Evolutionary conservation across 1,140 invertebrate genomes (phyloP).

Genomic region (Leptinotarsa lineolata): DNA sequence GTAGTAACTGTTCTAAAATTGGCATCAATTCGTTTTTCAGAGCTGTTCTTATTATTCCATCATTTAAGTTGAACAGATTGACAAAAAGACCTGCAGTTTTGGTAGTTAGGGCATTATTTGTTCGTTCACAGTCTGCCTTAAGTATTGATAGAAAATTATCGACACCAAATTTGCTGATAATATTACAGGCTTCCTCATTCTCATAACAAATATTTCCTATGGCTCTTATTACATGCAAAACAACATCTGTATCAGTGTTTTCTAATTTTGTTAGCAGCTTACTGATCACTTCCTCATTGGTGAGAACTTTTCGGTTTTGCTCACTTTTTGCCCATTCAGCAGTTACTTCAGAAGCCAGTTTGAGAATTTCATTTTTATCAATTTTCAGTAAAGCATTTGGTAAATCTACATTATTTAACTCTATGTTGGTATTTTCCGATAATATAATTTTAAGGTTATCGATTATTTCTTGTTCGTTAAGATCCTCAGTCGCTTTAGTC

Average conservation of each 20-base stretch:
- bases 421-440: conserved; percentile 27
- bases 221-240: conserved; percentile 77
- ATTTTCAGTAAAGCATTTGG: conserved; percentile 37
- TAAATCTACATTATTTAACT: conserved; percentile 35
- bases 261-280: conserved; percentile 62
- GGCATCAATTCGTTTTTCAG: conserved; percentile 71
- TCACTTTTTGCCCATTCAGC: conserved; percentile 75
- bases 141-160: conserved; percentile 59
- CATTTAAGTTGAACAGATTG: conserved; percentile 78
- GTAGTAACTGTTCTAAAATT: conserved; percentile 60
- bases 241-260: conserved; percentile 56
- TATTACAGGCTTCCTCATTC: conserved; percentile 72
- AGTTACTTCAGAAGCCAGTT: conserved; percentile 64
- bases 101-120: conserved; percentile 35
- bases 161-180: conserved; percentile 66
- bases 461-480: conserved; percentile 35
- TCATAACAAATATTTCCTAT: conserved; percentile 88
- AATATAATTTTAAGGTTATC: conserved; percentile 35
- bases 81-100: conserved; percentile 69
- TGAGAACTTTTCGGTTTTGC: conserved; percentile 68
- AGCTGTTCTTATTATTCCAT: conserved; percentile 67
- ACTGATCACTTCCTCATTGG: conserved; percentile 63
- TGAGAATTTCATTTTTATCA: conserved; percentile 34
- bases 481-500: conserved; percentile 14
- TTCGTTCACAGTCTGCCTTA: conserved; percentile 51